phyloP scores from a whole-genome alignment of 2,113 vertebrate species.

The Corythaixoides concolor region DNA sequence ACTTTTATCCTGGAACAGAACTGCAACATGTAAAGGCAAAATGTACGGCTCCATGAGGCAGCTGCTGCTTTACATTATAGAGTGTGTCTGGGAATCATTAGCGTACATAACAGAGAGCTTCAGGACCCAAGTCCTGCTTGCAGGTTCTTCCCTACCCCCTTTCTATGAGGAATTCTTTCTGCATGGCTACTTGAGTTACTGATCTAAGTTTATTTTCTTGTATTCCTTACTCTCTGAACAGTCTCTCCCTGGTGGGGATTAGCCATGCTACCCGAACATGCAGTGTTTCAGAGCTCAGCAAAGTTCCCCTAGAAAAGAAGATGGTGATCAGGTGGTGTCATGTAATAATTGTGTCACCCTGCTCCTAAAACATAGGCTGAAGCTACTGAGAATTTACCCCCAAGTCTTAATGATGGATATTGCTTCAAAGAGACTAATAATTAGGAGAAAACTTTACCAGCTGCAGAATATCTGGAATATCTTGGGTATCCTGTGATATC shows the following conservation, averaged over 20 bases:
- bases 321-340: fast-evolving
- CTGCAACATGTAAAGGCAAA: neutral
- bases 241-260: neutral
- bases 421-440: neutral
- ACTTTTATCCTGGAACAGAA: neutral
- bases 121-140: neutral
- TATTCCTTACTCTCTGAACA: neutral
- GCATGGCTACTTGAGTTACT: neutral
- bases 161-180: neutral
- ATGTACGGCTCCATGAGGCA: neutral
- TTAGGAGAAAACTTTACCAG: neutral
- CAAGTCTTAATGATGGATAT: neutral
- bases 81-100: neutral
- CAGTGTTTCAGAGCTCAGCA: neutral
- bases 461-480: neutral
- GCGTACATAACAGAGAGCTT: neutral
- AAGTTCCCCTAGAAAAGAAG: neutral
- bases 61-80: neutral
- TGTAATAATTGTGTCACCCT: neutral
- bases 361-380: neutral
- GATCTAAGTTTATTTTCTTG: neutral
- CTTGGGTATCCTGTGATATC: neutral
- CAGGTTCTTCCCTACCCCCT: neutral
- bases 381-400: neutral
- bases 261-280: fast-evolving